These are phyloP conservation scores for Myxocyprinus asiaticus DNA, from an alignment of 2,113 vertebrate species.

Conservation along the genomic window DNA sequence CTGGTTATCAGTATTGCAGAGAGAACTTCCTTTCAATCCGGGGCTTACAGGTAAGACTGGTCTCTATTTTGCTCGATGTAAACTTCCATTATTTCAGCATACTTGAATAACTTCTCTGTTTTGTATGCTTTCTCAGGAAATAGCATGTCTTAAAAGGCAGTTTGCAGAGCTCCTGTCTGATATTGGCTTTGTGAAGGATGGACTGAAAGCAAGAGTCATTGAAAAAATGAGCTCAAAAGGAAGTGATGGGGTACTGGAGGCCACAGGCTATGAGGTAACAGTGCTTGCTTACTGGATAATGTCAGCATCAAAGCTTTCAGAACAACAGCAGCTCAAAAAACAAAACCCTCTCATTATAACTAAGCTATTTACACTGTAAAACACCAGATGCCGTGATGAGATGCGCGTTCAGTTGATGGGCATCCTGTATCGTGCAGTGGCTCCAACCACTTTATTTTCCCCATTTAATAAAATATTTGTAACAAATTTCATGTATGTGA, in stretches of 20 bases:
- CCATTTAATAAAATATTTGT: too few species aligned
- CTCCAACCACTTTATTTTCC: too few species aligned
- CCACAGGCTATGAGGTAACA: conserved; percentile 90
- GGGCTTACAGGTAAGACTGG: conserved; percentile 82
- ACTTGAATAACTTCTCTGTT: neutral
- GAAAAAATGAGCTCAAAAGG: conserved; percentile 83
- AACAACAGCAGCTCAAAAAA: too few species aligned
- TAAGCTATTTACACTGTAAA: too few species aligned
- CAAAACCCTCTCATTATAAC: too few species aligned
- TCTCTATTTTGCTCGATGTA: neutral
- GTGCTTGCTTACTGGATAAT: too few species aligned
- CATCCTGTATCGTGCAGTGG: too few species aligned
- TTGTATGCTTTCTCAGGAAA: conserved; percentile 77
- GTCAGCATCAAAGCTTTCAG: too few species aligned
- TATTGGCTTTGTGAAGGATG: conserved; percentile 94
- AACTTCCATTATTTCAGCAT: neutral
- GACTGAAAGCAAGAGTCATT: conserved; percentile 86
- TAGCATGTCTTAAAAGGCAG: conserved; percentile 92
- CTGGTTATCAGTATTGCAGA: conserved; percentile 86
- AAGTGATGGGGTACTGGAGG: conserved; percentile 85
- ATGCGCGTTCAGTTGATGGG: too few species aligned
- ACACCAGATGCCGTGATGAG: too few species aligned
- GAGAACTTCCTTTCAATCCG: conserved; percentile 91
- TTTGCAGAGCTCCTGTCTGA: conserved; percentile 96
- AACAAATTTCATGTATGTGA: too few species aligned